Base-by-base conservation (phyloP, 2,888 invertebrate species). In the Eupelmus urozonus region DNA sequence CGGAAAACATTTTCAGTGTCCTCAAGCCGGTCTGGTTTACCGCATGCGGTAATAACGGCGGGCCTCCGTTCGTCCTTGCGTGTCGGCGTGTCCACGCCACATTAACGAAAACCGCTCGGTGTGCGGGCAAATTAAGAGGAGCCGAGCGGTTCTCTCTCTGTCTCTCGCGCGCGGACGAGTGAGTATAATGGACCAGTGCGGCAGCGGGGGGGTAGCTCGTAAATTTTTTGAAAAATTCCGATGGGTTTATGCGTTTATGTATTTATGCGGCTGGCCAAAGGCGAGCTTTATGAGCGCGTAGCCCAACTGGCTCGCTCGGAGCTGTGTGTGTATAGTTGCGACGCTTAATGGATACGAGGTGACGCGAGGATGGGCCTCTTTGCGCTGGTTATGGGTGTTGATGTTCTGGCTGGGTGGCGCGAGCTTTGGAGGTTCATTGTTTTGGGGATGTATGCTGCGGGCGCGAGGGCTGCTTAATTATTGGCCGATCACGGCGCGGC, bases 1-100 rank as follows among this genome's bases (percentile, higher is more conserved):
- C 27, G 42, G 25, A 71, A 77, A 71, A 71, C 71, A 71, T 66
- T 34, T 34, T 40, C 40, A 2, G n/a, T n/a, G 23, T 16, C 11
- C 27, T 0, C 18, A n/a, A 62, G 20, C 42, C 18, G 42, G 74
- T 59, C 81, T 76, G 83, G 84, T 85, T 81, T 82, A 85, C 85
- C 85, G 83, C 84, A 84, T 80, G 79, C 83, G 82, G 83, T 83
- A 84, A 84, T 82, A 82, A 83, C 81, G 85, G 83, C 83, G 81
- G 81, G 82, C 85, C 85, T 78, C 83, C 69, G 72, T 80, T 76
- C 74, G 84, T 76, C 85, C 84, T 84, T 83, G 81, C 63, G 27
- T 42, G 18, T 55, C 40, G 51, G 40, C 72, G 59, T 78, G 67
- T 72, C 59, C 62, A 67, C 70, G 53, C 40, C 62, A 60, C 65